Base-by-base conservation (phyloP, 2,797 vertebrate species). In the Muraenolepis orangiensis region DNA sequence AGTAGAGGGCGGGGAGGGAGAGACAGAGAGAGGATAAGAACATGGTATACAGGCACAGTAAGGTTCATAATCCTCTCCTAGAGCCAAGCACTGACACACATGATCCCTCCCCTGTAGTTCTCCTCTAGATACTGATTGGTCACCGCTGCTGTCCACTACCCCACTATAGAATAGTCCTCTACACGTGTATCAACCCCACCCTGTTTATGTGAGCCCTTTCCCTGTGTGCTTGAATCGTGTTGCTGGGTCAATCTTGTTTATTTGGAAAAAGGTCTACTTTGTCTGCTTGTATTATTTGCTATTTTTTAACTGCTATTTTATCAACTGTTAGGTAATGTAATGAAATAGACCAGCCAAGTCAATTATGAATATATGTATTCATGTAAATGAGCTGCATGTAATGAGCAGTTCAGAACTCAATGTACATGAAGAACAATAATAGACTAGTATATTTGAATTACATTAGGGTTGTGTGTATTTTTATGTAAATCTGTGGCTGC, bases 51-150 rank as follows among this genome's bases (percentile, higher is more conserved):
- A 81, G 72, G 68, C 70, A 76, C 80, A 81, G 83, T 79, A 80
- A 83, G 86, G 80, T 79, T 78, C 74, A 74, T 80, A 70, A 78
- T 80, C 83, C 83, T 85, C 87, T 84, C 76, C 84, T 79, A 80
- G 82, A 82, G 69, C 78, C 78, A 78, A 69, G 77, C 76, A 69
- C 67, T 82, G 74, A 86, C 71, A 81, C 66, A 74, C 70, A 72
- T 77, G 80, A 74, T 85, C 85, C 88, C 86, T 72, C 83, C 83
- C 81, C 80, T 78, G 31, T 76, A 4, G 2, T 73, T 69, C 80
- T 79, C 74, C 76, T 81, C 83, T 79, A 74, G 75, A 83, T 78
- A 80, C 61, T 51, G 85, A 84, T 80, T 83, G 85, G 84, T 69
- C 70, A 70, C 72, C 78, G 72, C 76, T 77, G 26, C 4, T 80